Percentiles rank a stretch among this genome's conserved stretches.
These are phyloP conservation scores for Drosophila prostipennis DNA, from an alignment of 2,888 invertebrate species.

Conservation along the genomic window DNA sequence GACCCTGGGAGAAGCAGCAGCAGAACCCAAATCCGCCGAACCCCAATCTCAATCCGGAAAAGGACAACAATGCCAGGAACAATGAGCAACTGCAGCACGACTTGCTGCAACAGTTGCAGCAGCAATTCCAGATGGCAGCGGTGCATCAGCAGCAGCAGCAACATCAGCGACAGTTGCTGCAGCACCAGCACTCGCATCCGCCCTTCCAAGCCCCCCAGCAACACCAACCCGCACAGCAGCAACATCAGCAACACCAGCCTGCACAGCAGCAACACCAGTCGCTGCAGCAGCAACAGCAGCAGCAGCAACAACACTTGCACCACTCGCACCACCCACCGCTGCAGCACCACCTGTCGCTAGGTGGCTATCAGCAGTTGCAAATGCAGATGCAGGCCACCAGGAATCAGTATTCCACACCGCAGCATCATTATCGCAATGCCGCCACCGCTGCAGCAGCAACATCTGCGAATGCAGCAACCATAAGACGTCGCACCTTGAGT, in stretches of 20 bases:
- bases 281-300: slow-evolving; percentile 71
- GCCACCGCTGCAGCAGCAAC: slow-evolving; percentile 34
- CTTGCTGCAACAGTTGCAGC: slow-evolving; percentile 72
- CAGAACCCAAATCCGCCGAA: slow-evolving; percentile 62
- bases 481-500: slow-evolving; percentile 78
- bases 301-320: slow-evolving; percentile 62
- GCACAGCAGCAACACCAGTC: slow-evolving; percentile 49
- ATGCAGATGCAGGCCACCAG: slow-evolving; percentile 38
- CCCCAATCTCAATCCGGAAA: slow-evolving; percentile 5
- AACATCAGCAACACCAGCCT: slow-evolving; percentile 52
- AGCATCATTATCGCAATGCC: slow-evolving; percentile 71
- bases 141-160: slow-evolving; percentile 38
- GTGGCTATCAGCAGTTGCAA: slow-evolving; percentile 78
- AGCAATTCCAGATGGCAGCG: slow-evolving; percentile 58
- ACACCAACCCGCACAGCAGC: slow-evolving; percentile 53
- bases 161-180: slow-evolving; percentile 57
- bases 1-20: slow-evolving; percentile 83
- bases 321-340: slow-evolving; percentile 72
- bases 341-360: slow-evolving; percentile 84
- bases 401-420: slow-evolving; percentile 74
- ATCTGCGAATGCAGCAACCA: slow-evolving; percentile 69
- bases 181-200: slow-evolving; percentile 55
- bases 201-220: slow-evolving; percentile 70
- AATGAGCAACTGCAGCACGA: slow-evolving; percentile 68
- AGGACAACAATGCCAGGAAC: slow-evolving; percentile 32